Conservation (phyloP, 2,797 vertebrate genomes). For the Sebastes minor region DNA sequence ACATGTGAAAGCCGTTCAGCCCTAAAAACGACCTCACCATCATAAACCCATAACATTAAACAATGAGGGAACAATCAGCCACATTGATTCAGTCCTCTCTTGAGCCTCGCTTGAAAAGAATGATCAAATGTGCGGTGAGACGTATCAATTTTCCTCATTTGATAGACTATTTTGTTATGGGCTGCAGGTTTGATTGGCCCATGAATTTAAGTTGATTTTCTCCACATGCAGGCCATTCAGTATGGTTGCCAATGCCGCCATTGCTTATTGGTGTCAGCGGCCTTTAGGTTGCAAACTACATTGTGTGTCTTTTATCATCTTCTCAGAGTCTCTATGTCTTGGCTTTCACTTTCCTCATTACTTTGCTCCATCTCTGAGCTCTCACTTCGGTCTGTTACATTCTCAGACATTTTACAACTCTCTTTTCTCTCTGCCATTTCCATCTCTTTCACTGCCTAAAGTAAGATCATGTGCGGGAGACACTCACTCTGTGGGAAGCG, state of each 20-base stretch:
- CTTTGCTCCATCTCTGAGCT: background rate
- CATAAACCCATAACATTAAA: slow-evolving; percentile 37
- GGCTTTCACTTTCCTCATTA: background rate
- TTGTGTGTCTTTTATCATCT: slow-evolving; percentile 21
- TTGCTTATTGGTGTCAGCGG: slow-evolving; percentile 30
- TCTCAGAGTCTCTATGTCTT: background rate
- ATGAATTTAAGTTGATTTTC: slow-evolving; percentile 56
- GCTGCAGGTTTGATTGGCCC: slow-evolving; percentile 38
- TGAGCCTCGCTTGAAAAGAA: slow-evolving; percentile 25
- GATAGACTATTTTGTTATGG: slow-evolving; percentile 43
- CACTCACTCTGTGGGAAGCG: slow-evolving; percentile 96
- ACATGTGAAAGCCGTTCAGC: slow-evolving; percentile 9
- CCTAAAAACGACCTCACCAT: slow-evolving; percentile 6
- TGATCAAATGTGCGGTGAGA: slow-evolving; percentile 31
- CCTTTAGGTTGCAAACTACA: slow-evolving; percentile 7
- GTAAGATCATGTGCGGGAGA: slow-evolving; percentile 16
- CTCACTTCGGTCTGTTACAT: background rate
- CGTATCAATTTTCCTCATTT: slow-evolving; percentile 41
- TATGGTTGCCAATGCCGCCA: slow-evolving; percentile 10
- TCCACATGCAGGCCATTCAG: slow-evolving; percentile 17
- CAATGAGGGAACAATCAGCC: slow-evolving; percentile 25
- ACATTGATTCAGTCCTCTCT: slow-evolving; percentile 43
- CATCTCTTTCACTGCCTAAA: slow-evolving; percentile 1
- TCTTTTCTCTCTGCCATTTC: background rate
- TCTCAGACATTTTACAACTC: background rate